Evolutionary conservation across 2,113 vertebrate species (phyloP).

Genomic region (Columba livia): DNA sequence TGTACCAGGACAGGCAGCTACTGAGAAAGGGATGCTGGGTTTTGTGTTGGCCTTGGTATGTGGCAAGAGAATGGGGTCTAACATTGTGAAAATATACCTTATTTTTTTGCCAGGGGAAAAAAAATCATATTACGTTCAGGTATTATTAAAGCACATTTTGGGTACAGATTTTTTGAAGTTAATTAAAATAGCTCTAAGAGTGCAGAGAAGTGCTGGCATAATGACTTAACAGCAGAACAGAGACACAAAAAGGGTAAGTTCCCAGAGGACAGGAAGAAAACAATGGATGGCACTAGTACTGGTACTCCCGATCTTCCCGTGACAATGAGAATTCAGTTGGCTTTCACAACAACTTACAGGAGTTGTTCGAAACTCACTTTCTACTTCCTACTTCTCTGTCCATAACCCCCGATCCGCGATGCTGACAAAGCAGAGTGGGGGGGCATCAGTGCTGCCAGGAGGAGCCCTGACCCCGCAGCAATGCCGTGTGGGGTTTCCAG

Average conservation of each 20-base stretch:
- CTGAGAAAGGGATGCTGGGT: not conserved
- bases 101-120: not conserved
- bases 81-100: not conserved
- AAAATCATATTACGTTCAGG: not conserved
- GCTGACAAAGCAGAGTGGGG: not conserved
- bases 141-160: not conserved
- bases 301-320: not conserved
- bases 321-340: not conserved
- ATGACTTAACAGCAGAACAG: not conserved
- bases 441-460: too few species aligned
- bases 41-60: not conserved
- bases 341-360: not conserved
- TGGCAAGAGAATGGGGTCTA: not conserved
- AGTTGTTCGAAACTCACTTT: not conserved
- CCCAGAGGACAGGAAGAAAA: not conserved
- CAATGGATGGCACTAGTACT: too few species aligned
- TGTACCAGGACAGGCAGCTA: not conserved
- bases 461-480: not conserved
- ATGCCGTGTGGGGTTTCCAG: not conserved
- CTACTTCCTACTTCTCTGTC: not conserved
- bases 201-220: not conserved
- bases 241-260: not conserved
- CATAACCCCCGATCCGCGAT: fast-evolving
- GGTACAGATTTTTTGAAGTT: not conserved
- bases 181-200: not conserved